These are phyloP conservation scores for Caenorhabditis inopinata DNA, from an alignment of 1,140 invertebrate genomes.

Conservation along the genomic window DNA sequence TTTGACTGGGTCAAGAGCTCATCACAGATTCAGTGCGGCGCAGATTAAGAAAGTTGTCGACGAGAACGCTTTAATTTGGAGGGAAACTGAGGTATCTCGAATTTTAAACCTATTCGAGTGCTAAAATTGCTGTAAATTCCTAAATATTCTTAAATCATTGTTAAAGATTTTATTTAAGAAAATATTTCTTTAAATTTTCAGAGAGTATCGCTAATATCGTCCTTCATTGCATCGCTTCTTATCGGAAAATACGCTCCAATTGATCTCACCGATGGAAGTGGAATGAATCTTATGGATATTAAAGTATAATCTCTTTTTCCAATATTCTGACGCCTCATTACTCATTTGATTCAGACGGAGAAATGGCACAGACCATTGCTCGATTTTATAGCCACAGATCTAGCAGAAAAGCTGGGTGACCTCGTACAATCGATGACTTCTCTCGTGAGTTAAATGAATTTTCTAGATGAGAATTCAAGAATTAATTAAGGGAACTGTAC, in stretches of 20 bases:
- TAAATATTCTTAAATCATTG: neutral
- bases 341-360: conserved; percentile 74
- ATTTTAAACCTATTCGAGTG: too few species aligned
- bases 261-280: conserved; percentile 87
- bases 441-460: neutral
- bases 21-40: conserved; percentile 87
- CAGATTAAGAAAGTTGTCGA: conserved; percentile 87
- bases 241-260: conserved; percentile 86
- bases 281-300: conserved; percentile 87
- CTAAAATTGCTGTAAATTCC: too few species aligned
- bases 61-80: conserved; percentile 71
- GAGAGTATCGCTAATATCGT: conserved; percentile 88
- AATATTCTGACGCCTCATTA: conserved; percentile 72
- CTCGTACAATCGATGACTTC: conserved; percentile 66
- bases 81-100: conserved; percentile 36
- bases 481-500: neutral
- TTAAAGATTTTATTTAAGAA: too few species aligned
- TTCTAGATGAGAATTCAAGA: too few species aligned
- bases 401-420: conserved; percentile 72
- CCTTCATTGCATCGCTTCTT: conserved; percentile 84
- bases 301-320: neutral
- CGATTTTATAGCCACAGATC: neutral
- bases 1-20: conserved; percentile 86
- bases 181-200: conserved; percentile 68
- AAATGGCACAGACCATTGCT: neutral